Evolutionary conservation across 2,888 invertebrate genomes (phyloP).

Genomic region (Euzophera pinguis): DNA sequence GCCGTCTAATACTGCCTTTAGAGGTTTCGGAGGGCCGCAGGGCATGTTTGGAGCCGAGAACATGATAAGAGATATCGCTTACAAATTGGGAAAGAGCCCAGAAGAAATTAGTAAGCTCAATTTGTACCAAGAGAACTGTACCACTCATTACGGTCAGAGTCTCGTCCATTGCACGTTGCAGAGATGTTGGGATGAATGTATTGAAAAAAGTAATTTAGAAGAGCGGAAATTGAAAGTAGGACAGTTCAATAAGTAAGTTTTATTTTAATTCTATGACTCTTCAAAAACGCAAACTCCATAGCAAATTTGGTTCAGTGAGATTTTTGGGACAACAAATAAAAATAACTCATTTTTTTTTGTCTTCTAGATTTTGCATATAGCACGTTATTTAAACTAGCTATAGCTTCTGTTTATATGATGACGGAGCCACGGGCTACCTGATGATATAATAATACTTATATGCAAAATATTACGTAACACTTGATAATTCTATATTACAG

Average conservation of each 20-base stretch:
- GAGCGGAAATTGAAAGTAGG: constrained; percentile 80
- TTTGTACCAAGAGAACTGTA: constrained; percentile 88
- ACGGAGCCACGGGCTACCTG: no score
- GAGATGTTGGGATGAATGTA: constrained; percentile 90
- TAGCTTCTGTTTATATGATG: no score
- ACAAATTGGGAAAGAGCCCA: constrained; percentile 81
- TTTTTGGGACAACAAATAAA: background rate
- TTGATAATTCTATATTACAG: constrained; percentile 55
- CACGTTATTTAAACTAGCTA: no score
- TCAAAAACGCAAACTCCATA: background rate
- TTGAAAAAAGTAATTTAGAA: constrained; percentile 82
- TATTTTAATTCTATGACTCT: background rate
- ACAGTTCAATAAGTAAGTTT: constrained; percentile 84
- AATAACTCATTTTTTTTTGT: no score
- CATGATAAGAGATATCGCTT: constrained; percentile 88
- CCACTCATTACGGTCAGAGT: constrained; percentile 88
- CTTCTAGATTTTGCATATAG: no score
- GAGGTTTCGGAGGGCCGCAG: constrained; percentile 95
- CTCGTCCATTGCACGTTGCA: constrained; percentile 86
- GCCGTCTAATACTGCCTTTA: constrained; percentile 95
- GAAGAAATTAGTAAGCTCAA: constrained; percentile 85
- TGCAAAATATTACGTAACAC: no score
- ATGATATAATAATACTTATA: no score
- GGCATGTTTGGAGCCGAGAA: constrained; percentile 93
- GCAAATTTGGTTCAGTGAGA: no score